These are phyloP conservation scores for Dermochelys coriacea DNA, from an alignment of 2,797 vertebrate species.

Conservation along the genomic window DNA sequence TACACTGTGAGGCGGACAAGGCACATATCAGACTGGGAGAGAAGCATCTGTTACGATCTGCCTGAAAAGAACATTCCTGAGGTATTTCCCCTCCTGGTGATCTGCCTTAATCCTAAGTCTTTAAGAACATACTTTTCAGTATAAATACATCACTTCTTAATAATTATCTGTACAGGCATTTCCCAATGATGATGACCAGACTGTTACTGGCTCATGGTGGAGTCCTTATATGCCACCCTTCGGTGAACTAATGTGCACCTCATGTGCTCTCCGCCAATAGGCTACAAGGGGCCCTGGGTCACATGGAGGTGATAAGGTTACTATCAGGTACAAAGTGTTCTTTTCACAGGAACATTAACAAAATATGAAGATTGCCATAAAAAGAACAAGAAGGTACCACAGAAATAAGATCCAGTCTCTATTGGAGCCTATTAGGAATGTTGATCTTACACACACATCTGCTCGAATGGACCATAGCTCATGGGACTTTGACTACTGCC, in stretches of 20 bases:
- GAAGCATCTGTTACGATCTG: neutral
- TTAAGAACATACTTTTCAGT: neutral
- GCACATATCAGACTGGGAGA: neutral
- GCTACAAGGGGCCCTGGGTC: too few relatives aligned
- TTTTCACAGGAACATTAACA: neutral
- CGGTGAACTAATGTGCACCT: neutral
- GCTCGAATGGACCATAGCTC: neutral
- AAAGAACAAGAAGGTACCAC: neutral
- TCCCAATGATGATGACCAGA: too few relatives aligned
- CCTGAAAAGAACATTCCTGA: neutral
- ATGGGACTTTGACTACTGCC: too few relatives aligned
- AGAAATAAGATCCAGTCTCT: fast-evolving
- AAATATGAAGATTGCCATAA: neutral
- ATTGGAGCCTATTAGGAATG: neutral
- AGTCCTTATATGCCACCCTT: neutral
- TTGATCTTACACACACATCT: neutral
- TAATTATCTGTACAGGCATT: neutral
- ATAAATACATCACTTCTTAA: neutral
- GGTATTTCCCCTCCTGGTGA: neutral
- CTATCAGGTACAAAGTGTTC: neutral
- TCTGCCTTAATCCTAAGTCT: neutral
- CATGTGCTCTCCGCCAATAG: neutral
- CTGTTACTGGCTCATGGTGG: too few relatives aligned
- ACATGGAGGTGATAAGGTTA: neutral
- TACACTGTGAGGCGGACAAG: neutral